Evolutionary conservation across 2,113 vertebrate genomes (phyloP).

Genomic region (Megatriorchis doriae): DNA sequence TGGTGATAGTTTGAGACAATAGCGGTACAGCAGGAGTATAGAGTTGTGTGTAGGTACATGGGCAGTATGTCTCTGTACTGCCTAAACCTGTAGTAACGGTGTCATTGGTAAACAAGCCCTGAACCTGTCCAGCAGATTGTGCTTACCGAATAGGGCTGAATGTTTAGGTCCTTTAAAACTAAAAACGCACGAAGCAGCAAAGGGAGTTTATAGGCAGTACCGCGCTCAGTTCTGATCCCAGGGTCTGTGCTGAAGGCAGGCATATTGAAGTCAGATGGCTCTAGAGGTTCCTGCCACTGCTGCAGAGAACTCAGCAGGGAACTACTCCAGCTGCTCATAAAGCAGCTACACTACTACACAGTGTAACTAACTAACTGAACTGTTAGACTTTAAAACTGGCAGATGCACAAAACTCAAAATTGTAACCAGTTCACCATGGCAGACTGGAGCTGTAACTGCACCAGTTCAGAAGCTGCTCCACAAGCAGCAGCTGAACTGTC

Average conservation of each 20-base stretch:
- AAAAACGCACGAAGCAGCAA: neutral
- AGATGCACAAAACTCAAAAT: neutral
- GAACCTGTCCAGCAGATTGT: neutral
- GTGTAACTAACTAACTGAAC: too few relatives aligned
- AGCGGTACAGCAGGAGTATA: rapidly evolving
- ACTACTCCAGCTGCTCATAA: neutral
- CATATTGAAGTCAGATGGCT: neutral
- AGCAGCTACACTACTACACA: neutral
- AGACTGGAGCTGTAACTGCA: neutral
- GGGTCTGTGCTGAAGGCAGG: neutral
- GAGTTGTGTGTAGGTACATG: rapidly evolving
- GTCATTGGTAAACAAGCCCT: rapidly evolving
- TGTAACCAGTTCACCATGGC: neutral
- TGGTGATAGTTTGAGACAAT: rapidly evolving
- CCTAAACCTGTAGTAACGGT: neutral
- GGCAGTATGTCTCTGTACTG: rapidly evolving
- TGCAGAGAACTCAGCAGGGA: neutral
- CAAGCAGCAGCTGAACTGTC: neutral
- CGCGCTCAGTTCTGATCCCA: neutral
- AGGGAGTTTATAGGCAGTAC: neutral
- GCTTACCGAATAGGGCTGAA: neutral
- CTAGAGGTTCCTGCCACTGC: neutral
- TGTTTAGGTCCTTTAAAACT: neutral
- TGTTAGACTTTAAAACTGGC: neutral
- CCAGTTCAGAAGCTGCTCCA: neutral